Base-by-base conservation (phyloP, 2,888 invertebrate genomes). In the Brassicogethes aeneus region DNA sequence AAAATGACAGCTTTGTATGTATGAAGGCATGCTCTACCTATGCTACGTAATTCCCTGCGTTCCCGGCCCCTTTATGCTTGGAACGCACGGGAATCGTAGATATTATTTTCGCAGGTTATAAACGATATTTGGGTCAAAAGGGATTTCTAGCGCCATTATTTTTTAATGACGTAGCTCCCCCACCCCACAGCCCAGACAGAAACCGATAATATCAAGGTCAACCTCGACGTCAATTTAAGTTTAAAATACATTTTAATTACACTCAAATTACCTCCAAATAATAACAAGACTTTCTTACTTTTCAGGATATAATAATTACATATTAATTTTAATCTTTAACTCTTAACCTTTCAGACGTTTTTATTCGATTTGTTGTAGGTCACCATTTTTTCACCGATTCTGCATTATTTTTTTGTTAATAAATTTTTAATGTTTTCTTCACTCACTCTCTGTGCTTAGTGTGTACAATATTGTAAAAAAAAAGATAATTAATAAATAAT, bases 21-120 rank as follows among this genome's bases (percentile, higher is more conserved):
- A 58, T 55, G 52, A 59, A 50, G 55, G 57, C 56, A 59, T 59
- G 57, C 45, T 47, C 50, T 54, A 51, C 51, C 48, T 13, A 17
- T 38, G 8, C n/a, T n/a, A n/a, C n/a, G n/a, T n/a, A 37, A 10
- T 38, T 5, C 30, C 23, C 32, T 32, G 32, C 12, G 13, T 32
- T 32, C 14, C 32, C 3, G 13, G 32, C 32, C 32, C 32, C 32
- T 13, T 12, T 32, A 12, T 32, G 32, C 32, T 13, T 13, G 14
- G 14, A 32, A 32, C 13, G 32, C 32, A 32, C 3, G 8, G 10
- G 14, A 32, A 32, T 13, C 23, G 23, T 10, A 10, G 10, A 23
- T 23, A 23, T 23, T 23, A 10, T 10, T 5, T 23, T 7, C 23
- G 5, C 23, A 23, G 5, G 14, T 32, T 32, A 5, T 5, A 7